Conservation (phyloP, 2,797 vertebrate genomes). For the Hydrophis major region DNA sequence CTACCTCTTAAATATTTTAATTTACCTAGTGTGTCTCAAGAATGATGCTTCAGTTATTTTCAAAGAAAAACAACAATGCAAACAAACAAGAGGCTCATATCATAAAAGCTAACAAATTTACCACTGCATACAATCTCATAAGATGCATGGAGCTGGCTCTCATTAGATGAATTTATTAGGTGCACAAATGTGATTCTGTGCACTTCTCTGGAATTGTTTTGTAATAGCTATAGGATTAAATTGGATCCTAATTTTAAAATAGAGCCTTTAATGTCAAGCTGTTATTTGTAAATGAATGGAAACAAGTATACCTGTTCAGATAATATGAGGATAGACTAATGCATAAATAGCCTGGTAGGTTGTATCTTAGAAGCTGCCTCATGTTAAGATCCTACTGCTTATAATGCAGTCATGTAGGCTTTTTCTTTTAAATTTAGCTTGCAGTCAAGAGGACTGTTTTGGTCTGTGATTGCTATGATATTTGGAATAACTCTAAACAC, state of each 20-base stretch:
- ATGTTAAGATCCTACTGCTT: slow-evolving; percentile 24
- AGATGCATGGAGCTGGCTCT: neutral
- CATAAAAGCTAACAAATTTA: neutral
- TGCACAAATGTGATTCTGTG: neutral
- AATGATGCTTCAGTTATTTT: slow-evolving; percentile 45
- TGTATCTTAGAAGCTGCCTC: slow-evolving; percentile 37
- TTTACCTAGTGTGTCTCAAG: slow-evolving; percentile 37
- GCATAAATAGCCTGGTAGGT: slow-evolving; percentile 40
- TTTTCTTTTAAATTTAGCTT: slow-evolving; percentile 43
- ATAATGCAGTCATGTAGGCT: slow-evolving; percentile 43
- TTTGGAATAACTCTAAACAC: slow-evolving; percentile 37
- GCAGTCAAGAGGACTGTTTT: slow-evolving; percentile 49
- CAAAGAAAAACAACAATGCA: neutral
- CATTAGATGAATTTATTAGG: neutral
- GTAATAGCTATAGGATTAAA: slow-evolving; percentile 5
- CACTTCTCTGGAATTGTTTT: neutral
- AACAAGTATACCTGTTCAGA: slow-evolving; percentile 27
- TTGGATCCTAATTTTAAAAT: slow-evolving; percentile 14
- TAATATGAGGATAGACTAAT: slow-evolving; percentile 15
- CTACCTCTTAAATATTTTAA: slow-evolving; percentile 57
- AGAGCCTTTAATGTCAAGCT: neutral
- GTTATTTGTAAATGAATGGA: slow-evolving; percentile 25
- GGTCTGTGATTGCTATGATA: slow-evolving; percentile 47
- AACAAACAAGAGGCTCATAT: neutral
- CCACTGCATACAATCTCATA: neutral